Evolutionary conservation across 2,888 invertebrate species (phyloP), one percentile per base, ranked within the genome.

Genomic region (Pemphredon lugubris): DNA sequence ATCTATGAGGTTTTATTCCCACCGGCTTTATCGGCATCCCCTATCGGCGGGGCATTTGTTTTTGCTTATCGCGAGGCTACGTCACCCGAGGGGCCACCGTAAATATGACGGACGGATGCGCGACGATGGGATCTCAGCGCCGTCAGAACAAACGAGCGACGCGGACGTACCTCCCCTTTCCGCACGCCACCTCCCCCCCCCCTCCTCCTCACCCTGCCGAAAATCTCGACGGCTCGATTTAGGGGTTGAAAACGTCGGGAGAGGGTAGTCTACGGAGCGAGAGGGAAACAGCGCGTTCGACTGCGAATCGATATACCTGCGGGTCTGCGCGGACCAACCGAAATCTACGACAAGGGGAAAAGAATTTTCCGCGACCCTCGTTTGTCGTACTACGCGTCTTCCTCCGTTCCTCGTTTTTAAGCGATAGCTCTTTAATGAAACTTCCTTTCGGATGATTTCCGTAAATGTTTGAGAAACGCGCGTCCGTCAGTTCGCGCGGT

Each of bases 11-110:
- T 82, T 81, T 81, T 81, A 81, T 81, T 80, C 78, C 61, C 51
- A 13, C 37, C 39, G 18, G 26, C 54, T 53, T 79, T 82, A 84
- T 84, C 84, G 70, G 66, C 53, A 45, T 39, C 58, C 54, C 77
- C 80, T 85, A 85, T 87, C 86, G 78, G 75, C 64, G 77, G 79
- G 82, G 85, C 87, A 87, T 87, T 87, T 87, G 86, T 87, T 87
- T 87, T 86, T 86, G 86, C 85, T 87, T 87, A 87, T 87, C 87
- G 72, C 7, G 11, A 34, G 69, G 67, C 67, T 73, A 74, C 81
- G 83, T 85, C 77, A 81, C 79, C 11, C 30, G n/a, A n/a, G 73
- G 71, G 68, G 73, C 71, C 77, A 73, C 81, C 83, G 84, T 87
- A 86, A 86, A 87, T 84, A 85, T 86, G 86, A 87, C 85, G 82